Evolutionary conservation across 2,888 invertebrate species (phyloP).

Genomic region (Lithophane socia): DNA sequence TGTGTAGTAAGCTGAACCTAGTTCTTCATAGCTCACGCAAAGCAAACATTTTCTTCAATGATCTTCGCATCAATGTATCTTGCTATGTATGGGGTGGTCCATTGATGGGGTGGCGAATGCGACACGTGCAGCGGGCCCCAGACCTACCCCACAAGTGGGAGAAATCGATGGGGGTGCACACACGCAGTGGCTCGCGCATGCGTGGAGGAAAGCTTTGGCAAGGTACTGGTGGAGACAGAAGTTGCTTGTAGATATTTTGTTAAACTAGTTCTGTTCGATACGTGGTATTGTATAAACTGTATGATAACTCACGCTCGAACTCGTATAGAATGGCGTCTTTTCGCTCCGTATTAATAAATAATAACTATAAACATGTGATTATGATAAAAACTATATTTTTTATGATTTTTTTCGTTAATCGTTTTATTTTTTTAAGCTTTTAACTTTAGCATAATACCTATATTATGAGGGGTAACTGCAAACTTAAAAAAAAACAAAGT

Average conservation of each 20-base stretch:
- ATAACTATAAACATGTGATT: not conserved
- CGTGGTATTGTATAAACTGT: not conserved
- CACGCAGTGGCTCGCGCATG: constrained; percentile 82
- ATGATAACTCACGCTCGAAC: not conserved
- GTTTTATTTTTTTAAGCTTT: too few relatives aligned
- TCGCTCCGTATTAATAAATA: not conserved
- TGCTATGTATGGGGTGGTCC: constrained; percentile 59
- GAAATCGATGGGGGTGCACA: constrained; percentile 81
- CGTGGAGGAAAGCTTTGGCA: constrained; percentile 54
- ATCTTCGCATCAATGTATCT: constrained; percentile 33
- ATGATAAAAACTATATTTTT: not conserved
- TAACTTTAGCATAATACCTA: too few relatives aligned
- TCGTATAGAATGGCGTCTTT: not conserved
- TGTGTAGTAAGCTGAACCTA: too few relatives aligned
- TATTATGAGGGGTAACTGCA: too few relatives aligned
- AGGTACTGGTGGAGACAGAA: constrained; percentile 72
- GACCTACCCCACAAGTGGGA: constrained; percentile 87
- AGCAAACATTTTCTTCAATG: constrained; percentile 27
- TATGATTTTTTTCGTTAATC: not conserved
- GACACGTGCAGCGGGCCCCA: constrained; percentile 75
- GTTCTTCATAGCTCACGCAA: not conserved
- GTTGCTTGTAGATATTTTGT: constrained; percentile 12
- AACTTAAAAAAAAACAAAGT: too few relatives aligned
- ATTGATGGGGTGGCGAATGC: constrained; percentile 69
- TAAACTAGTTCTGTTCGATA: not conserved